Evolutionary conservation across 1,140 invertebrate genomes (phyloP).

Genomic region (Leptinotarsa texana): DNA sequence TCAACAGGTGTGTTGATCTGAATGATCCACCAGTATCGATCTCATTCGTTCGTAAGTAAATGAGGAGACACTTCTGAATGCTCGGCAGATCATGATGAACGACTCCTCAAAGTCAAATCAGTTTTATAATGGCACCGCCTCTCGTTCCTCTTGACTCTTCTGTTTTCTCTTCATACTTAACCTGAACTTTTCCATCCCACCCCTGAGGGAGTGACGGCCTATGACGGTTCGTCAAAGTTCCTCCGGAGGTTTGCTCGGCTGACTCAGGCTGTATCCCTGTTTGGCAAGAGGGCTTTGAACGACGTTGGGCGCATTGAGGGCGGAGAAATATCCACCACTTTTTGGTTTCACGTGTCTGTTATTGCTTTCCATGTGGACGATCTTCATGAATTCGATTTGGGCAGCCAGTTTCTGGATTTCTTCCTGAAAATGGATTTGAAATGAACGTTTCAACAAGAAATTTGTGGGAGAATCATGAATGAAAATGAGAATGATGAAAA

Average conservation of each 20-base stretch:
- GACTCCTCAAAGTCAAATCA: background rate
- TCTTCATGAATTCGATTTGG: slow-evolving; percentile 91
- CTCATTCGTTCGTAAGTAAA: too few relatives aligned
- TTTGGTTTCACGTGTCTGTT: slow-evolving; percentile 85
- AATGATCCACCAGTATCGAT: too few relatives aligned
- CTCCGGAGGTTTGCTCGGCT: slow-evolving; percentile 43
- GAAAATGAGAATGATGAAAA: too few relatives aligned
- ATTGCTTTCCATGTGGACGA: slow-evolving; percentile 89
- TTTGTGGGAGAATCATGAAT: too few relatives aligned
- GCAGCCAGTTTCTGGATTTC: slow-evolving; percentile 88
- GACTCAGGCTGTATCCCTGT: slow-evolving; percentile 51
- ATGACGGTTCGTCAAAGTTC: slow-evolving; percentile 44
- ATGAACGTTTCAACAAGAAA: too few relatives aligned
- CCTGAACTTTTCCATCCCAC: slow-evolving; percentile 22
- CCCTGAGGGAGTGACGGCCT: background rate
- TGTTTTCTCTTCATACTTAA: slow-evolving; percentile 16
- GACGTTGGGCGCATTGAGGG: slow-evolving; percentile 55
- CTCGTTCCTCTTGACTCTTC: slow-evolving; percentile 4
- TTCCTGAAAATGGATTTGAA: slow-evolving; percentile 62
- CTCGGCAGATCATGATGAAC: too few relatives aligned
- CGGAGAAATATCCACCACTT: slow-evolving; percentile 76
- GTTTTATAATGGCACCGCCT: slow-evolving; percentile 8
- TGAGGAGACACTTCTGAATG: too few relatives aligned
- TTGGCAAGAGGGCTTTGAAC: slow-evolving; percentile 58
- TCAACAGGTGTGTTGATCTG: too few relatives aligned